Evolutionary conservation across 2,888 invertebrate genomes (phyloP).

Genomic region (Chironomus tentans): DNA sequence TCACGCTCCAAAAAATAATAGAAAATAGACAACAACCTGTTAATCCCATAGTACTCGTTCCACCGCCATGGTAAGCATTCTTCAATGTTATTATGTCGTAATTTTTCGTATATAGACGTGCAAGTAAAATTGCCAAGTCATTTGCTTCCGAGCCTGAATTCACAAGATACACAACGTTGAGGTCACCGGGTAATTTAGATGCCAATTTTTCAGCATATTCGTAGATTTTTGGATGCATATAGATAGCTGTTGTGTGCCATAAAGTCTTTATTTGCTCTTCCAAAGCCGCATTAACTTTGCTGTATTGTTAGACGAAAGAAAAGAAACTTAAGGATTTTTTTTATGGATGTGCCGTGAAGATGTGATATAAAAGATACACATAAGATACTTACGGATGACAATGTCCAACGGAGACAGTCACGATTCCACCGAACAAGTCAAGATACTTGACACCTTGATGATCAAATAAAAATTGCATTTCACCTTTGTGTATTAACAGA

Average conservation of each 20-base stretch:
- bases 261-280: conserved; percentile 68
- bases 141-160: conserved; percentile 98
- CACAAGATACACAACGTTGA: conserved; percentile 85
- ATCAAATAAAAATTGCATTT: conserved; percentile 91
- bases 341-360: too few relatives aligned
- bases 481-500: conserved; percentile 71
- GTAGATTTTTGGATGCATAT: conserved; percentile 80
- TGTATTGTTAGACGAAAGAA: conserved; percentile 37
- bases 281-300: conserved; percentile 73
- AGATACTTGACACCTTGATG: conserved; percentile 76
- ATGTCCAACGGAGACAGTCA: conserved; percentile 94
- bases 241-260: conserved; percentile 90
- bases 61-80: conserved; percentile 89
- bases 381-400: conserved; percentile 86
- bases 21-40: conserved; percentile 5
- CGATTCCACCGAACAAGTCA: conserved; percentile 94
- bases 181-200: conserved; percentile 70
- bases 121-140: conserved; percentile 82
- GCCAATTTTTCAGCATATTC: conserved; percentile 80
- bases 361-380: background rate
- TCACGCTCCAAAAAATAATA: too few relatives aligned
- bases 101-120: conserved; percentile 75
- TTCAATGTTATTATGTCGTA: conserved; percentile 78
- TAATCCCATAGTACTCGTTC: conserved; percentile 70
- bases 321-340: conserved; percentile 21